phyloP scores from a whole-genome alignment of 2,797 vertebrate species.

The Leuciscus waleckii region DNA sequence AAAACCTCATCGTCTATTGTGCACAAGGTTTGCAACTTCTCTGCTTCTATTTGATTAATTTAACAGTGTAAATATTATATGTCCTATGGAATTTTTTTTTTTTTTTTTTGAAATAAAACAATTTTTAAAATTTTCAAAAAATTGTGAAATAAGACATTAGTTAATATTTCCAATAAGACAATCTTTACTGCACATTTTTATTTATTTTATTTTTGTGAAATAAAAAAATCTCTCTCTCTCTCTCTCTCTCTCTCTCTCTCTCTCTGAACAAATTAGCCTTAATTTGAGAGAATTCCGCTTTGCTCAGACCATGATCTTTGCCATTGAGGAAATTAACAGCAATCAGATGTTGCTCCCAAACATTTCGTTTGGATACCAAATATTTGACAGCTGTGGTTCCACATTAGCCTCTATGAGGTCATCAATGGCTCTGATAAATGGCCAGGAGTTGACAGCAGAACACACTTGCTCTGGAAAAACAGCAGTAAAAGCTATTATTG shows the following conservation, averaged over 20 bases:
- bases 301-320: constrained; percentile 70
- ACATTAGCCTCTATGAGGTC: constrained; percentile 71
- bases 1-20: constrained; percentile 67
- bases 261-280: constrained; percentile 64
- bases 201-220: not conserved
- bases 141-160: not conserved
- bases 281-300: constrained; percentile 71
- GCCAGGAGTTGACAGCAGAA: constrained; percentile 60
- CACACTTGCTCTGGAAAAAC: constrained; percentile 68
- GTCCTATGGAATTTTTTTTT: too few relatives aligned
- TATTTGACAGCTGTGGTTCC: constrained; percentile 75
- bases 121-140: too few relatives aligned
- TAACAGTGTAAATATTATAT: not conserved
- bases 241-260: not conserved
- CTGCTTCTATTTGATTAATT: not conserved
- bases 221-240: not conserved
- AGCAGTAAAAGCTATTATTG: constrained; percentile 67
- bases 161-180: not conserved
- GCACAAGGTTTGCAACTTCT: constrained; percentile 57
- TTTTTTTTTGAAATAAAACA: too few relatives aligned
- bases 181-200: not conserved
- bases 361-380: constrained; percentile 66
- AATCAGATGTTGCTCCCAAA: constrained; percentile 64
- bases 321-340: constrained; percentile 69
- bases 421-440: constrained; percentile 75